Base-by-base conservation (phyloP, 1,140 invertebrate species). In the Varroa destructor region DNA sequence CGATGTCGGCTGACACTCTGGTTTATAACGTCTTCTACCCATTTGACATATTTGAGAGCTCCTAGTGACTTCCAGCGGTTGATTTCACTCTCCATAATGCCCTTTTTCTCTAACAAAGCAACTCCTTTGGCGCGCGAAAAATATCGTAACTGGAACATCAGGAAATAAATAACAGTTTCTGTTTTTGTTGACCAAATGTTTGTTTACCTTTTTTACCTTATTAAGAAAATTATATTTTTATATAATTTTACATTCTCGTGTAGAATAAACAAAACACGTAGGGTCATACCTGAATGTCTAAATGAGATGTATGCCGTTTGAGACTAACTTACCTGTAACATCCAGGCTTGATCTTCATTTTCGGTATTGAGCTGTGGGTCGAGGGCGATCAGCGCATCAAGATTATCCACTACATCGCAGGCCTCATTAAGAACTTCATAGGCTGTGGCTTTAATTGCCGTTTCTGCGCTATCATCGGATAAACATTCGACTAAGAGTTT, bases 341-440 rank as follows among this genome's bases (percentile, higher is more conserved):
- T 40, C 61, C 61, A 67, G 10, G 61, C 61, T 37, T 67, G 61
- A 67, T 67, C 61, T 67, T 67, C 61, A 8, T 14, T 40, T 5
- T 14, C 36, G 14, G 61, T 67, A 2, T 67, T 67, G 10, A 67
- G 10, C 10, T 14, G 10, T 12, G 61, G 61, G 36, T 67, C 8
- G 2, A 67, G 40, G 37, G 61, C 10, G 37, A 67, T 67, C 61
- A 67, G 37, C 3, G 61, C 40, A 37, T 67, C 61, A 37, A 67
- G 51, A 67, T 61, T 71, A 76, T 89, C 88, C 71, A 86, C 84
- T 72, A 92, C 85, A 80, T 92, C 89, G 77, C 89, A 92, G 37
- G 91, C 90, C 83, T 97, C 94, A 77, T 94, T 89, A n/a, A 97
- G 81, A 61, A 88, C 87, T 72, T 86, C 85, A 14, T 94, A 78